phyloP scores from a whole-genome alignment of 35 echinoderm and acorn worm species.

The Holothuria glaberrima region DNA sequence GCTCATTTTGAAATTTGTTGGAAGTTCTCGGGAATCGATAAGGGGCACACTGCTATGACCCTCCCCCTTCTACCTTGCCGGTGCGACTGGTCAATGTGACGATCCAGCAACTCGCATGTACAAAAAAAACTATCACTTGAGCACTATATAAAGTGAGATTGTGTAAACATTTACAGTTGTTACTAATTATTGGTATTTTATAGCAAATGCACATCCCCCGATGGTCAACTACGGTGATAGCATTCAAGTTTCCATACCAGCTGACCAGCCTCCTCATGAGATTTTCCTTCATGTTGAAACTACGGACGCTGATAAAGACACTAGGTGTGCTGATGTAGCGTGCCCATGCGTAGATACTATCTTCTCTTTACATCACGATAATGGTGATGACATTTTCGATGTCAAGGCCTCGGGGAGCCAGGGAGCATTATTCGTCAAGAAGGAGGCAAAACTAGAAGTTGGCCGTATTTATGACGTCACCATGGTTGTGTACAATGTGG shows the following conservation, averaged over 20 bases:
- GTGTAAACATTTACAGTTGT: background rate
- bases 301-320: slow-evolving; percentile 2
- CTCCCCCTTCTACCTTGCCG: too few relatives aligned
- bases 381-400: background rate
- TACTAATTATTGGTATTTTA: background rate
- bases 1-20: background rate
- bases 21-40: too few relatives aligned
- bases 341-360: slow-evolving; percentile 14
- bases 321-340: background rate
- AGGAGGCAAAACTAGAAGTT: background rate
- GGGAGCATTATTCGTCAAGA: background rate
- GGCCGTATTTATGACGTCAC: background rate
- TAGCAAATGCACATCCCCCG: background rate
- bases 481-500: background rate
- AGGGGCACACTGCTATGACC: too few relatives aligned
- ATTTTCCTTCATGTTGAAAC: slow-evolving; percentile 24
- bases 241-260: slow-evolving; percentile 9
- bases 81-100: too few relatives aligned
- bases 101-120: background rate
- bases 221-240: background rate
- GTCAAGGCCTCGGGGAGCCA: slow-evolving; percentile 1
- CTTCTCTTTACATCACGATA: background rate
- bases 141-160: background rate
- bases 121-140: background rate
- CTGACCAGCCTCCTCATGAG: background rate